phyloP scores from a whole-genome alignment of 2,113 vertebrate genomes.

The Grammomys dolichurus region DNA sequence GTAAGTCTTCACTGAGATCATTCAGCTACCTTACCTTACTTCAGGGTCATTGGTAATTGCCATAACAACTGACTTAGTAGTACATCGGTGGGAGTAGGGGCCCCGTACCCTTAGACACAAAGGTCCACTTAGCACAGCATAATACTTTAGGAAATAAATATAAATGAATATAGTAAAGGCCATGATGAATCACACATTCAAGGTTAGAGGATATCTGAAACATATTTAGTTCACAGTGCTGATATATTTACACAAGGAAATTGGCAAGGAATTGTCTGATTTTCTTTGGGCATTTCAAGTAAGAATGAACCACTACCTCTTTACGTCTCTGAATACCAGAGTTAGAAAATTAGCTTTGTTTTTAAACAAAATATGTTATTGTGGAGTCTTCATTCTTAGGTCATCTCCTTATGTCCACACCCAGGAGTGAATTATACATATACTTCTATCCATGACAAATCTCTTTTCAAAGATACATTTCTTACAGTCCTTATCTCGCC shows the following conservation, averaged over 20 bases:
- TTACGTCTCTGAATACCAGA: conserved; percentile 52
- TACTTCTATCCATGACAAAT: background rate
- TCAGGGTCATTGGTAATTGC: conserved; percentile 4
- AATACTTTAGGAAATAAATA: background rate
- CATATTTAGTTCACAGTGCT: conserved; percentile 41
- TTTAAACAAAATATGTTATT: conserved; percentile 8
- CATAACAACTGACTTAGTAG: conserved; percentile 16
- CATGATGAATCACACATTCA: conserved; percentile 15
- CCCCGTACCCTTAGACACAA: background rate
- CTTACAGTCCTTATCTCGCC: background rate
- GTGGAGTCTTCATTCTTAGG: conserved; percentile 1
- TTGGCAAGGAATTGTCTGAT: background rate
- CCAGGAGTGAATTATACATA: background rate
- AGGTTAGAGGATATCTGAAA: conserved; percentile 19
- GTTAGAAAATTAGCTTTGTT: conserved; percentile 57
- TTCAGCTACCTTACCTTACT: conserved; percentile 40
- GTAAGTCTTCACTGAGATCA: conserved; percentile 46
- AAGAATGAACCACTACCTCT: conserved; percentile 38
- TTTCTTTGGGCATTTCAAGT: conserved; percentile 27
- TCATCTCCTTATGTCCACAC: background rate
- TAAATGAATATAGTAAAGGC: background rate
- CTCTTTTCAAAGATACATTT: conserved; percentile 23
- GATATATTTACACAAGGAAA: conserved; percentile 36
- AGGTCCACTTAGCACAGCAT: background rate
- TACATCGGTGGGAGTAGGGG: background rate